A percentile compares a stretch with the other conserved stretches of the same genome.
phyloP scores from a whole-genome alignment of 2,888 invertebrate species.

The Strigamia transsilvanica region DNA sequence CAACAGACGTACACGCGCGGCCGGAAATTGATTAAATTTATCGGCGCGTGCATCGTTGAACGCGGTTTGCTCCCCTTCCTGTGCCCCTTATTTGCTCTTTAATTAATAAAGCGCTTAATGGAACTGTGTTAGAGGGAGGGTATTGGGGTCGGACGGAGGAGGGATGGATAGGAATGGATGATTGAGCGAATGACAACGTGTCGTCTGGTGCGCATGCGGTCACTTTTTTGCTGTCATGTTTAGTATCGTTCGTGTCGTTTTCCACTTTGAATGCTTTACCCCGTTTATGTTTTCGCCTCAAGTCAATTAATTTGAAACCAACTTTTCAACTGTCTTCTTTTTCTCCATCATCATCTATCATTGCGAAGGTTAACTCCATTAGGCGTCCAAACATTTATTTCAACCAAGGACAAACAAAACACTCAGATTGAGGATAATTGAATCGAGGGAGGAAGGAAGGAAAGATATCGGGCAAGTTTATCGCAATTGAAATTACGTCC shows the following conservation, averaged over 20 bases:
- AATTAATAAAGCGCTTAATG: constrained; percentile 52
- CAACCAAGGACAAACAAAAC: constrained; percentile 24
- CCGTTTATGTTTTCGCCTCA: constrained; percentile 3
- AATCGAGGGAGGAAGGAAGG: neutral
- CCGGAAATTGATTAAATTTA: constrained; percentile 54
- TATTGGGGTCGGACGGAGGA: constrained; percentile 29
- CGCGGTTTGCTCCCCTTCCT: constrained; percentile 50
- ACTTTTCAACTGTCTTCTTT: constrained; percentile 31
- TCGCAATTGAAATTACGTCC: constrained; percentile 1
- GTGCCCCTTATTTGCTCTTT: constrained; percentile 52
- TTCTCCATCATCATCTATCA: constrained; percentile 31
- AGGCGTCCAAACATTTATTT: constrained; percentile 35
- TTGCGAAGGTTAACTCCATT: constrained; percentile 32
- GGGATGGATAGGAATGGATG: constrained; percentile 29
- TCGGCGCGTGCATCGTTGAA: constrained; percentile 43
- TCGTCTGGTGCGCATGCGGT: constrained; percentile 38
- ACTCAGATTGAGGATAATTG: neutral
- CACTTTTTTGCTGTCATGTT: constrained; percentile 13
- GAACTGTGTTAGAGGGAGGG: constrained; percentile 35
- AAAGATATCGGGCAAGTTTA: neutral
- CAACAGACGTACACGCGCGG: constrained; percentile 38
- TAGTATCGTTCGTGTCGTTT: constrained; percentile 9
- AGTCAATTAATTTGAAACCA: constrained; percentile 29
- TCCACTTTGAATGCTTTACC: constrained; percentile 7
- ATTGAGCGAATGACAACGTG: constrained; percentile 36